A percentile compares a stretch with the other conserved stretches of the same genome.
Conservation (phyloP, 2,797 vertebrate genomes). For the Platalea minor region DNA sequence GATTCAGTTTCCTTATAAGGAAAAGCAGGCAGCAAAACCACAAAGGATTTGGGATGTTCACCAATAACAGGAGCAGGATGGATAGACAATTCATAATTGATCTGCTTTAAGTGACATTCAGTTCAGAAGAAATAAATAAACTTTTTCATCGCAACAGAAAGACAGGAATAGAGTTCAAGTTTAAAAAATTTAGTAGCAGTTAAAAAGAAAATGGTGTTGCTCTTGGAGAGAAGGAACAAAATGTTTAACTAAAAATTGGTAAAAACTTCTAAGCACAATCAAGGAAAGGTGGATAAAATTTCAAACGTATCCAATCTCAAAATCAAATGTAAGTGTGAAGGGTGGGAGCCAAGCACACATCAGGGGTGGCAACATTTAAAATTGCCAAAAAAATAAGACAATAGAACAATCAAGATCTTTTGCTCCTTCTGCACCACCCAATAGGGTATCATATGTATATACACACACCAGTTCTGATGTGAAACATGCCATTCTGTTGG, state of each 20-base stretch:
- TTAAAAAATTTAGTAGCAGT: background rate
- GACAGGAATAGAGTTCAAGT: background rate
- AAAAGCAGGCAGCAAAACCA: background rate
- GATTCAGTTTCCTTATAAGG: background rate
- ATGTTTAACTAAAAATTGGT: background rate
- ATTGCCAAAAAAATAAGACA: background rate
- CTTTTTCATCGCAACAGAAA: background rate
- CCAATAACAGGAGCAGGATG: background rate
- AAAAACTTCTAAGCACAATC: slow-evolving; percentile 1
- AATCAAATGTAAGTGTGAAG: slow-evolving; percentile 30
- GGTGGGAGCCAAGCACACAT: background rate
- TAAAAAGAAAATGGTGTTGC: background rate
- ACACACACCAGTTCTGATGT: background rate
- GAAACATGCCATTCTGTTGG: background rate
- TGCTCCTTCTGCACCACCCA: background rate
- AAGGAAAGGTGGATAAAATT: slow-evolving; percentile 15
- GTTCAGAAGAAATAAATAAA: background rate
- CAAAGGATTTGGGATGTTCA: background rate
- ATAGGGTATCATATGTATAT: background rate
- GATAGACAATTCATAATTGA: background rate
- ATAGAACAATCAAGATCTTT: background rate
- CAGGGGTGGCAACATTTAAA: slow-evolving; percentile 16
- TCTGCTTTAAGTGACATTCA: background rate
- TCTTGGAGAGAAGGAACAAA: background rate
- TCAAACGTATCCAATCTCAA: slow-evolving; percentile 21